Conservation (phyloP, 2,797 vertebrate species). For the Diglossa cyanea region DNA sequence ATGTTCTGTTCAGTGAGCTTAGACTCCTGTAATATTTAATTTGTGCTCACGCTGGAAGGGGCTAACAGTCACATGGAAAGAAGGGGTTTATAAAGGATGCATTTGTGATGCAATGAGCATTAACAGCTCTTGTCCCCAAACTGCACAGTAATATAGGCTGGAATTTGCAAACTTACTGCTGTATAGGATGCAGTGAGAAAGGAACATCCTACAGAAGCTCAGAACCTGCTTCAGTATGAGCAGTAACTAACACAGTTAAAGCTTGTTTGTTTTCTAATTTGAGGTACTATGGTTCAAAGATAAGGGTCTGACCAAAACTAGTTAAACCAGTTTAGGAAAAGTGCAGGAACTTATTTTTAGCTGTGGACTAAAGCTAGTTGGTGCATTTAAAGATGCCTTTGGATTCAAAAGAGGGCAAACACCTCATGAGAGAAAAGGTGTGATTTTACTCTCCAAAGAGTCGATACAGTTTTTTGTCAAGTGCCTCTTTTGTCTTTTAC, state of each 20-base stretch:
- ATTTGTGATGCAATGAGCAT: background rate
- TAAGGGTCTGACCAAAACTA: background rate
- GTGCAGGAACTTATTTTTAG: background rate
- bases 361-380: background rate
- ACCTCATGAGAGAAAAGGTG: background rate
- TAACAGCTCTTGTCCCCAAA: background rate
- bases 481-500: background rate
- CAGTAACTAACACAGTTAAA: background rate
- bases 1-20: background rate
- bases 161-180: background rate
- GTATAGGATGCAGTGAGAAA: fast-evolving
- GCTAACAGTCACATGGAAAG: background rate
- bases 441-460: background rate
- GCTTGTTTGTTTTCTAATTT: background rate
- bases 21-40: background rate
- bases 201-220: background rate
- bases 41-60: background rate
- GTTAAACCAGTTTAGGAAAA: background rate
- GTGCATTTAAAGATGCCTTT: background rate
- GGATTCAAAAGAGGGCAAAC: background rate
- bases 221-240: background rate
- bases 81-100: background rate
- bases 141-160: background rate
- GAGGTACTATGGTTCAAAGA: background rate
- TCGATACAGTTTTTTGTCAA: background rate